These are phyloP conservation scores for Meandrusa payeni DNA, from an alignment of 2,888 invertebrate genomes.

Conservation along the genomic window DNA sequence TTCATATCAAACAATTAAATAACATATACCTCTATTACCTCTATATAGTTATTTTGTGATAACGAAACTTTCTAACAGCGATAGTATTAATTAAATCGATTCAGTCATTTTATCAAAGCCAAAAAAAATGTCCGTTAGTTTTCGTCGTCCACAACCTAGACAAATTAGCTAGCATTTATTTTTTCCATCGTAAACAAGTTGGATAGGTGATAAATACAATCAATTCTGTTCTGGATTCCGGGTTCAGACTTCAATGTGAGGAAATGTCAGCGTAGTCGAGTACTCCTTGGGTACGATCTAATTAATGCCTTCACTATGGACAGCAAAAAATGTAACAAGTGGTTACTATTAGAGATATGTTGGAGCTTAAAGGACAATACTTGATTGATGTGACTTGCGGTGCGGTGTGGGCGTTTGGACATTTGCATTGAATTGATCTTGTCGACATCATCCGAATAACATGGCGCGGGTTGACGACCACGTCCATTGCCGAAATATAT, in stretches of 20 bases:
- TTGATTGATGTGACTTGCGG: slow-evolving; percentile 56
- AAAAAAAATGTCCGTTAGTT: too few relatives aligned
- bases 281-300: slow-evolving; percentile 58
- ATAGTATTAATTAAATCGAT: too few relatives aligned
- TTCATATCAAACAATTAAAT: too few relatives aligned
- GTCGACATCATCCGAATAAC: slow-evolving; percentile 52
- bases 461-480: slow-evolving; percentile 50
- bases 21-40: too few relatives aligned
- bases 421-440: slow-evolving; percentile 75
- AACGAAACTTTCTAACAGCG: too few relatives aligned
- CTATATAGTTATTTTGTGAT: too few relatives aligned
- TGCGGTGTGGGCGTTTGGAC: slow-evolving; percentile 53
- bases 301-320: slow-evolving; percentile 56
- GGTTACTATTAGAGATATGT: slow-evolving; percentile 36
- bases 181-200: slow-evolving; percentile 36
- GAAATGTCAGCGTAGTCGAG: slow-evolving; percentile 66
- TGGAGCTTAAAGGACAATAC: slow-evolving; percentile 45
- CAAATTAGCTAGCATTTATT: slow-evolving; percentile 29
- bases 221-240: slow-evolving; percentile 60
- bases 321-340: slow-evolving; percentile 56
- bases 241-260: slow-evolving; percentile 60
- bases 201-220: slow-evolving; percentile 35
- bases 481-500: slow-evolving; percentile 1
- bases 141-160: slow-evolving; percentile 2
- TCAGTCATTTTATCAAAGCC: too few relatives aligned